Evolutionary conservation across 2,888 invertebrate species (phyloP), one percentile per base, ranked within the genome.

Genomic region (Balanococcus diminutus): DNA sequence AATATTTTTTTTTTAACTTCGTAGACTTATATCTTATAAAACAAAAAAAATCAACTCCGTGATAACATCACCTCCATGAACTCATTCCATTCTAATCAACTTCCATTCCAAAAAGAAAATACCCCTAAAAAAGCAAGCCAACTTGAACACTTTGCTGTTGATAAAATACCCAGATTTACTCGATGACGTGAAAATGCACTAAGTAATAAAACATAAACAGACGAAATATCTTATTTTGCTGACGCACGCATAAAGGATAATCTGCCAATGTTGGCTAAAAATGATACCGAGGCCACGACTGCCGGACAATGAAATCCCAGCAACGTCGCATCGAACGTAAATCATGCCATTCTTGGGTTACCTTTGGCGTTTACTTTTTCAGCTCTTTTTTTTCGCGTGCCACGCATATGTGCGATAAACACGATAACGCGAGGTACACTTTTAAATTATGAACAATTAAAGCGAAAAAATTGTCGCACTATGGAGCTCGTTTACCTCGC

Each of bases 361-460:
- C 75, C 75, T 79, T 79, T 79, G 36, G 36, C 75, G 75, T 79
- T 36, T 19, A 19, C 31, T 79, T 36, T 79, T 36, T 67, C 67
- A 61, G 61, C 28, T 2, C 11, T 56, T 67, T 67, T 61, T 67
- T 67, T 79, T 31, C 75, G 36, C 75, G 75, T 36, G 19, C 75
- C 75, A 67, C 67, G 19, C 67, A 67, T 67, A 56, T 56, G 28
- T 79, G 36, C 75, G 75, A 79, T 67, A 67, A 25, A 67, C 67
- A 31, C 75, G 75, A 79, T 79, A 79, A 79, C 36, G 9, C 75
- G 36, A 36, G 75, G 19, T 79, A 32, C 14, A 36, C 19, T 79
- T 79, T 36, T 79, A 79, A 79, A 79, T 79, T 79, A 79, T 79
- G 75, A 79, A 79, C 75, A 79, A 79, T 79, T 79, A 79, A 79